phyloP scores from a whole-genome alignment of 2,888 invertebrate genomes.

The Timema cristinae region DNA sequence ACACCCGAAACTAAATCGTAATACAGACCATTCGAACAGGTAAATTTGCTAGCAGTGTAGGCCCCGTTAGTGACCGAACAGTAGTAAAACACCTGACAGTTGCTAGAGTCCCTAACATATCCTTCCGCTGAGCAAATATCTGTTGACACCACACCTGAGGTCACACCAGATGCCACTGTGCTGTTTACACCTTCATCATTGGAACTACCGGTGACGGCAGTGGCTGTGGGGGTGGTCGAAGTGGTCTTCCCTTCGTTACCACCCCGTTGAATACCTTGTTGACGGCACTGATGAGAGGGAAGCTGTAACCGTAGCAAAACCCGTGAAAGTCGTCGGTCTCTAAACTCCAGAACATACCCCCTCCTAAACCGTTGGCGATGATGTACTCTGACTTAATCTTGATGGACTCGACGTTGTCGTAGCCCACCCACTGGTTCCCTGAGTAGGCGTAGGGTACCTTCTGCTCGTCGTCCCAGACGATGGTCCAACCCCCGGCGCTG shows the following conservation, averaged over 20 bases:
- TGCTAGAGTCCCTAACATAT: slow-evolving; percentile 7
- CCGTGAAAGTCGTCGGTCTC: slow-evolving; percentile 74
- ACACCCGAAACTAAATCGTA: not conserved
- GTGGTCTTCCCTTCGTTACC: not conserved
- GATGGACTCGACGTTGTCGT: slow-evolving; percentile 58
- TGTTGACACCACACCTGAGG: not conserved
- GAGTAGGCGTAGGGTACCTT: slow-evolving; percentile 46
- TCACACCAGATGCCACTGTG: not conserved
- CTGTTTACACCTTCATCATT: not conserved
- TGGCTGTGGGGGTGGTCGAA: not conserved
- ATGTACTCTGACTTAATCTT: slow-evolving; percentile 38
- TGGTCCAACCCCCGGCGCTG: slow-evolving; percentile 38
- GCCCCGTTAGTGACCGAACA: slow-evolving; percentile 16
- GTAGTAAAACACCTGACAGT: slow-evolving; percentile 19
- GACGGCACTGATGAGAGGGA: slow-evolving; percentile 51
- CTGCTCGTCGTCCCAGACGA: slow-evolving; percentile 42
- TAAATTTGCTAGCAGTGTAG: slow-evolving; percentile 10
- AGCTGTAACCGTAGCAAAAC: slow-evolving; percentile 53
- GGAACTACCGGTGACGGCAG: not conserved
- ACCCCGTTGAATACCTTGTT: slow-evolving; percentile 15
- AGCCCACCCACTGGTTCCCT: slow-evolving; percentile 64
- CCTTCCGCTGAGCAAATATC: slow-evolving; percentile 11
- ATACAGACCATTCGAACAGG: slow-evolving; percentile 1
- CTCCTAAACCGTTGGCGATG: slow-evolving; percentile 45
- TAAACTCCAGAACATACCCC: slow-evolving; percentile 74